Percentiles rank a stretch among this genome's conserved stretches.
phyloP scores from a whole-genome alignment of 1,140 invertebrate species.

The Drosophila lacteicornis region DNA sequence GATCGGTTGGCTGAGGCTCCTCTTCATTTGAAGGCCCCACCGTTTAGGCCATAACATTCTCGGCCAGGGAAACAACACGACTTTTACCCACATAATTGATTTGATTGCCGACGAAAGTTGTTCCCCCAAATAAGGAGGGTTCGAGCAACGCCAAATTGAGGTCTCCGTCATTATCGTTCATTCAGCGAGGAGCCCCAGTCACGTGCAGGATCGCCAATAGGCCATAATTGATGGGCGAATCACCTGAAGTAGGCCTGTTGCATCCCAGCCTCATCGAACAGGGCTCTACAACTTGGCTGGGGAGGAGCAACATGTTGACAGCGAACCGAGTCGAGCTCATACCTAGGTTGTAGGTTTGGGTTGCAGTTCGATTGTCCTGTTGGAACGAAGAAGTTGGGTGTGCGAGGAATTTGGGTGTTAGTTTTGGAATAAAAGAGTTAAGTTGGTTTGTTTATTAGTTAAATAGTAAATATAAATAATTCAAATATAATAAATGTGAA shows the following conservation, averaged over 20 bases:
- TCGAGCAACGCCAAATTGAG: constrained; percentile 26
- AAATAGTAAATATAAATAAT: too few relatives aligned
- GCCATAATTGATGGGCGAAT: constrained; percentile 24
- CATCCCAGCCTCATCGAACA: constrained; percentile 53
- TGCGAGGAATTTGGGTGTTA: not conserved
- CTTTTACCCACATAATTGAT: constrained; percentile 61
- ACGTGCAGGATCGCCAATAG: constrained; percentile 46
- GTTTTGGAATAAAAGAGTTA: not conserved
- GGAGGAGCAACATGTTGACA: not conserved
- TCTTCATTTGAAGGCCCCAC: not conserved
- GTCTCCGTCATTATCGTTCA: constrained; percentile 45
- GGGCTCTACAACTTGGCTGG: constrained; percentile 8
- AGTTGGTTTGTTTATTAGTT: too few relatives aligned
- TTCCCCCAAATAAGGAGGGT: constrained; percentile 21
- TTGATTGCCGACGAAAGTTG: constrained; percentile 62
- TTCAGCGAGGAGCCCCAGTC: constrained; percentile 25
- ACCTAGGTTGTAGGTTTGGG: not conserved
- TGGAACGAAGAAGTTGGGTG: not conserved
- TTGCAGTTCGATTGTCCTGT: constrained; percentile 30
- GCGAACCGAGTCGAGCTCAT: not conserved
- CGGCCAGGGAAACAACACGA: constrained; percentile 34
- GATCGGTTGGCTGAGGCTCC: constrained; percentile 11
- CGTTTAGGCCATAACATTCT: constrained; percentile 25
- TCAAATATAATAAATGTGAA: too few relatives aligned
- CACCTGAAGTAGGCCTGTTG: constrained; percentile 11